phyloP scores from a whole-genome alignment of 2,113 vertebrate genomes.

The Trematocara zebra region DNA sequence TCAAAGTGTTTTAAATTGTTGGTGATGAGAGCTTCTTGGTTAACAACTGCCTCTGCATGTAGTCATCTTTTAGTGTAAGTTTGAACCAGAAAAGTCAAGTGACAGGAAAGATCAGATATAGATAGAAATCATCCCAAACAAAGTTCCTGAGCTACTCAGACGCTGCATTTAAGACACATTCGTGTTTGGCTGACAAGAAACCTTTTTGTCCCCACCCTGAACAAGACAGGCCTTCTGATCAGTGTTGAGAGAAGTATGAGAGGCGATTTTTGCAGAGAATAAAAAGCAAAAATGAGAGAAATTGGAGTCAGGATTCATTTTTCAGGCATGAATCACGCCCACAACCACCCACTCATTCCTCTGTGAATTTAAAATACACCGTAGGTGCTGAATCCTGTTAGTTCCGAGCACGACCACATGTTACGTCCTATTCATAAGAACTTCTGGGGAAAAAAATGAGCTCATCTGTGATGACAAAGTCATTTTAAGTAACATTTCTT shows the following conservation, averaged over 20 bases:
- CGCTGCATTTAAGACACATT: not conserved
- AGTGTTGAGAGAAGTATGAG: not conserved
- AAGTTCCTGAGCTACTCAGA: not conserved
- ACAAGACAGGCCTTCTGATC: not conserved
- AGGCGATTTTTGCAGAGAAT: not conserved
- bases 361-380: not conserved
- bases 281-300: not conserved
- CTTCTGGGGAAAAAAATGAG: not conserved
- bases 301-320: not conserved
- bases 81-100: not conserved
- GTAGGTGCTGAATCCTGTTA: not conserved
- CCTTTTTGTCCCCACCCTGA: not conserved
- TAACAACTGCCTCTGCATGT: not conserved
- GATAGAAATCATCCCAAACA: not conserved
- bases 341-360: not conserved
- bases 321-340: not conserved
- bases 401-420: not conserved
- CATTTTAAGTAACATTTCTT: not conserved
- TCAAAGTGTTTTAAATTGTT: not conserved
- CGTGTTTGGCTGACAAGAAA: not conserved
- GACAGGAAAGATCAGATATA: not conserved
- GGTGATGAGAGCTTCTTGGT: not conserved
- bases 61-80: not conserved
- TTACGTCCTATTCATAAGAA: not conserved
- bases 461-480: not conserved